These are phyloP conservation scores for Saccostrea glomerata DNA, from an alignment of 1,140 invertebrate species.

Conservation along the genomic window DNA sequence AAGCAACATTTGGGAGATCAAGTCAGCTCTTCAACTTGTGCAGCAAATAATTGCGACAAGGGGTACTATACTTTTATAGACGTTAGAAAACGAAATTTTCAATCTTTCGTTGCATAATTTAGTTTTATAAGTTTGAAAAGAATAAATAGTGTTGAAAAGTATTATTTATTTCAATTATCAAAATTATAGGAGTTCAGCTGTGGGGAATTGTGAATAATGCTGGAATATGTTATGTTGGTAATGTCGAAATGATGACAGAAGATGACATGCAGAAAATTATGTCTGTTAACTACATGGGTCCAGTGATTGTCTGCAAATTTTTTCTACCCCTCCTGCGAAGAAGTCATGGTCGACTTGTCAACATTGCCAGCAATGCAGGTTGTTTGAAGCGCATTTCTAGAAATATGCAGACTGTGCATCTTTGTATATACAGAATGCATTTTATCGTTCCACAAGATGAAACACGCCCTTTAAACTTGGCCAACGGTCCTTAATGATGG, in stretches of 20 bases:
- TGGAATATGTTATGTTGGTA: slow-evolving; percentile 92
- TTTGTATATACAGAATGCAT: too few relatives aligned
- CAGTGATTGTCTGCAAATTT: slow-evolving; percentile 86
- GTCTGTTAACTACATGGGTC: slow-evolving; percentile 91
- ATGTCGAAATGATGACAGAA: slow-evolving; percentile 92
- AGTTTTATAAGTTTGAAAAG: neutral
- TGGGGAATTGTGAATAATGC: slow-evolving; percentile 81
- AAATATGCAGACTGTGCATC: too few relatives aligned
- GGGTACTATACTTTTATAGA: slow-evolving; percentile 51
- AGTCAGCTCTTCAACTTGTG: slow-evolving; percentile 59
- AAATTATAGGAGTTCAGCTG: slow-evolving; percentile 61
- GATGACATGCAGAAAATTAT: slow-evolving; percentile 86
- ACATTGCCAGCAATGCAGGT: slow-evolving; percentile 74
- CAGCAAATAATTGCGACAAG: slow-evolving; percentile 53
- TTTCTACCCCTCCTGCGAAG: slow-evolving; percentile 87
- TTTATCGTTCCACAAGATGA: too few relatives aligned
- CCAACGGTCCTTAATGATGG: too few relatives aligned
- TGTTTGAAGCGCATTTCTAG: neutral
- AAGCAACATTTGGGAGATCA: slow-evolving; percentile 72
- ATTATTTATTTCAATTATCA: neutral
- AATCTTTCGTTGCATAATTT: neutral
- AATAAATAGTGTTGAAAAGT: too few relatives aligned
- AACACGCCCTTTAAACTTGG: too few relatives aligned
- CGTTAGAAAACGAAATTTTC: neutral
- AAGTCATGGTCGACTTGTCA: slow-evolving; percentile 79